Percentiles rank a stretch among this genome's conserved stretches.
phyloP scores from a whole-genome alignment of 1,140 invertebrate genomes.

The Chionoecetes opilio region DNA sequence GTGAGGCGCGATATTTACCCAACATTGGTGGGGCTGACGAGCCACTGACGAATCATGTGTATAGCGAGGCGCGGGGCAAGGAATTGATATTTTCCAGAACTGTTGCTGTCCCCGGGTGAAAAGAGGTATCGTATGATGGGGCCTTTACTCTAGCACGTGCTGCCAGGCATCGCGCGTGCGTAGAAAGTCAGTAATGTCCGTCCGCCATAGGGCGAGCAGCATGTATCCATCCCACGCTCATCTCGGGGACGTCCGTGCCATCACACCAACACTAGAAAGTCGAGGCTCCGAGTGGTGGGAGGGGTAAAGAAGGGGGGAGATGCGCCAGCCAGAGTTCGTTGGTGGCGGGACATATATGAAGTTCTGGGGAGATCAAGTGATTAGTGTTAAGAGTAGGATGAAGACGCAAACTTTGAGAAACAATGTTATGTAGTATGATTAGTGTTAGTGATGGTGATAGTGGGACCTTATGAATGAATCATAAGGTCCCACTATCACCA shows the following conservation, averaged over 20 bases:
- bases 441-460: no score
- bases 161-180: neutral
- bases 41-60: no score
- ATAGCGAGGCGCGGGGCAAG: no score
- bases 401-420: neutral
- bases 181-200: neutral
- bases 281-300: neutral
- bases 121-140: no score
- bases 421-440: neutral
- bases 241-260: neutral
- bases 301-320: neutral
- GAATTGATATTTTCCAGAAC: no score
- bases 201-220: neutral
- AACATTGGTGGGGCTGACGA: no score
- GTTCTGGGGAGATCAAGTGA: neutral
- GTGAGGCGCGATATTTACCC: no score
- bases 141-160: neutral
- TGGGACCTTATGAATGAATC: no score
- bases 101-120: no score
- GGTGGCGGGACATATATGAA: neutral
- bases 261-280: neutral
- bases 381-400: neutral
- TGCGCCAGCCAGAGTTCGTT: neutral
- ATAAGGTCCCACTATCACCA: no score
- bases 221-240: neutral